Evolutionary conservation across 2,888 invertebrate genomes (phyloP).

Genomic region (Ligdia adustata): DNA sequence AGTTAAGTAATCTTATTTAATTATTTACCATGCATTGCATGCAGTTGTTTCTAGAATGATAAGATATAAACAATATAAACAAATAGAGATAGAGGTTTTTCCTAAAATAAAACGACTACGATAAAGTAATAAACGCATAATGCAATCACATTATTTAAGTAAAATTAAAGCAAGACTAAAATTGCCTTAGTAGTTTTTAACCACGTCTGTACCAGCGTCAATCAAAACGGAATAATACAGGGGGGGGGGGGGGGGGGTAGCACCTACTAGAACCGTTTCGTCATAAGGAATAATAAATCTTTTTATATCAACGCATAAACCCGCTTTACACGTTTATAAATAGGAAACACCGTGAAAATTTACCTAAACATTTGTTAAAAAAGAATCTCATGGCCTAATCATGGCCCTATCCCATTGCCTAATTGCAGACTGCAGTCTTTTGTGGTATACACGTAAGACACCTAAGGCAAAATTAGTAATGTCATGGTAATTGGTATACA

Average conservation of each 20-base stretch:
- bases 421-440: too few species aligned
- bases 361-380: too few species aligned
- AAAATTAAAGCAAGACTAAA: not conserved
- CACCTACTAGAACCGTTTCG: conserved; percentile 15
- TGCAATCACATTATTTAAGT: too few species aligned
- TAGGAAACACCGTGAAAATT: not conserved
- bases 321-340: not conserved
- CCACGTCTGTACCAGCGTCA: conserved; percentile 26
- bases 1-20: too few species aligned
- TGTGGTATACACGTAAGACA: too few species aligned
- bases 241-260: too few species aligned
- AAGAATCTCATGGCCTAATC: too few species aligned
- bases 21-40: too few species aligned
- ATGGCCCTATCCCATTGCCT: too few species aligned
- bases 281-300: conserved; percentile 36
- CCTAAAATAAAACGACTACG: conserved; percentile 12
- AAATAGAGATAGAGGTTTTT: conserved; percentile 19
- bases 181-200: conserved; percentile 19
- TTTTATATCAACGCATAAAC: conserved; percentile 8
- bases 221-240: conserved; percentile 40
- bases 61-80: not conserved
- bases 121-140: conserved; percentile 11
- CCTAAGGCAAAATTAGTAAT: too few species aligned
- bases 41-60: not conserved
- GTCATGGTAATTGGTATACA: too few species aligned